These are phyloP conservation scores for Bradypodion ventrale DNA, from an alignment of 2,797 vertebrate species.

Conservation along the genomic window DNA sequence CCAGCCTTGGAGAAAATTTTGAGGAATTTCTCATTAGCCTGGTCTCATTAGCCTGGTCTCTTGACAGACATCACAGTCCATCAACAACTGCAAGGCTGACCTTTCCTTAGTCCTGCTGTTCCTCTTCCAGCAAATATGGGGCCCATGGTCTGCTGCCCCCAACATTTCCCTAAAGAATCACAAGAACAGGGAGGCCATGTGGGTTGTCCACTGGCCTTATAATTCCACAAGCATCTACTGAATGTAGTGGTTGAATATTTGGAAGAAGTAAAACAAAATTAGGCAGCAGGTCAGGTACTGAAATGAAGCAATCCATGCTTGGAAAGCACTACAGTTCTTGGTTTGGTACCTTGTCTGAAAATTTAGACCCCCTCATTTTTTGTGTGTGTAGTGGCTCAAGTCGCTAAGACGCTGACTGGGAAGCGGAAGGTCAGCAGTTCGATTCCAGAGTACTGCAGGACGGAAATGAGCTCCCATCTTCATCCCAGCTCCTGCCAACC, in stretches of 20 bases:
- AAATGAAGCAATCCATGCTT: slow-evolving; percentile 1
- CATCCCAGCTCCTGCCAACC: too few species aligned
- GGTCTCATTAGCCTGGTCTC: neutral
- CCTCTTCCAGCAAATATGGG: neutral
- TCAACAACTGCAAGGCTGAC: neutral
- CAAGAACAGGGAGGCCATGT: neutral
- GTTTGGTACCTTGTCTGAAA: neutral
- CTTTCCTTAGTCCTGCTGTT: neutral
- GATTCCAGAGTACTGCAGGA: too few species aligned
- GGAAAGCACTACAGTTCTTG: neutral
- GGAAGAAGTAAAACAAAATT: neutral
- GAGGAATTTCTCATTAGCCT: too few species aligned
- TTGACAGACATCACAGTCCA: neutral
- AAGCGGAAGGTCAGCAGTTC: too few species aligned
- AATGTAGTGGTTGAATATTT: neutral
- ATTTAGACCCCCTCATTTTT: neutral
- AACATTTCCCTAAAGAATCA: neutral
- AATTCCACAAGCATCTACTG: neutral
- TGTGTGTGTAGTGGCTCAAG: too few species aligned
- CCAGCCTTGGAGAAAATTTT: too few species aligned
- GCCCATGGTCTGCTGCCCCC: neutral
- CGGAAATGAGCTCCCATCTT: too few species aligned
- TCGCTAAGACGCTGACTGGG: too few species aligned
- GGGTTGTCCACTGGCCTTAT: neutral
- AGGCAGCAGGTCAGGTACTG: too few species aligned